phyloP scores from a whole-genome alignment of 2,113 vertebrate genomes.

The Oenanthe oenanthe region DNA sequence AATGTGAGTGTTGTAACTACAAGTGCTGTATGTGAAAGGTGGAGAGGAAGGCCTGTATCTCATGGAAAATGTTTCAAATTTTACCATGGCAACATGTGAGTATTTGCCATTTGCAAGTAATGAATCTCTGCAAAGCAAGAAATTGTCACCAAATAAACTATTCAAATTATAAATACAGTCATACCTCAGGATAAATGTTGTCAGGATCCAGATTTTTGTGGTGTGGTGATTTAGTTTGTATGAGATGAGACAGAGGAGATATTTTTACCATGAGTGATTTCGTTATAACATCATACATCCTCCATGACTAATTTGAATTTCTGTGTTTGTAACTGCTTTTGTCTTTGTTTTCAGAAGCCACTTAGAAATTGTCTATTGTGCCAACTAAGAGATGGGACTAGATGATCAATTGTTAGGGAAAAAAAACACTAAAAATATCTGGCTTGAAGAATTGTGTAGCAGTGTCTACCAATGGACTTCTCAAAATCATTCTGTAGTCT shows the following conservation, averaged over 20 bases:
- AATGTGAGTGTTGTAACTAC: background rate
- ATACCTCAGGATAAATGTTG: background rate
- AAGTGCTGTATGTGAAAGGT: background rate
- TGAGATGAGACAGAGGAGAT: background rate
- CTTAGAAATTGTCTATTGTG: background rate
- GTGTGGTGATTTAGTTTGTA: background rate
- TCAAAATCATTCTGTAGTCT: background rate
- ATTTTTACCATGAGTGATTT: background rate
- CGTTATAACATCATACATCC: background rate
- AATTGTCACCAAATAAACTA: background rate
- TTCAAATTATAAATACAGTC: background rate
- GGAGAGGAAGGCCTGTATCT: background rate
- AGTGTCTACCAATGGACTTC: background rate
- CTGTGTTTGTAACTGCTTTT: background rate
- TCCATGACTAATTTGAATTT: background rate
- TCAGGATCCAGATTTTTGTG: background rate
- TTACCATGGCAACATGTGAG: background rate
- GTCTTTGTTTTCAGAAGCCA: background rate
- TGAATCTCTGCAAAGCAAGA: background rate
- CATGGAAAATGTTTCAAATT: background rate
- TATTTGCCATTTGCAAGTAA: background rate
- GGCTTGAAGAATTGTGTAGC: background rate
- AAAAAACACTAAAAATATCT: background rate
- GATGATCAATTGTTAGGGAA: background rate
- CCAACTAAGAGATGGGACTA: background rate